Evolutionary conservation across 2,888 invertebrate genomes (phyloP), one percentile per base, ranked within the genome.

Genomic region (Agrochola macilenta): DNA sequence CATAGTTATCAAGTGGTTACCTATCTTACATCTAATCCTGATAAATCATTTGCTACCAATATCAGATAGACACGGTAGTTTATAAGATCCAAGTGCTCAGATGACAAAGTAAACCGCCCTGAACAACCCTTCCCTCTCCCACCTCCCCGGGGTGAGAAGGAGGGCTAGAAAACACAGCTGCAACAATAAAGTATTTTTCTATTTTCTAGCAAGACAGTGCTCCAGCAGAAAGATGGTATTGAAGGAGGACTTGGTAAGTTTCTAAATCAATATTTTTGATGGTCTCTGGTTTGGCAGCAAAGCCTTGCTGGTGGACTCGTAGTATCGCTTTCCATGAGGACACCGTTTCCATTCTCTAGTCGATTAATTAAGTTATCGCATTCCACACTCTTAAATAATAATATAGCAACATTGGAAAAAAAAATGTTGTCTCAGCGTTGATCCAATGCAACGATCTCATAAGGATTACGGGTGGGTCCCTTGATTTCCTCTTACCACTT

Each of bases 181-280:
- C 8, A 52, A 30, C 11, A 39, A 58, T 52, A 17, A 43, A 5
- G 14, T 35, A 35, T 49, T 43, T 78, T 83, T 70, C 5, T 65
- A 12, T 60, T 81, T 94, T 93, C 9, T 91, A 96, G 96, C 58
- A 90, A 90, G 61, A 95, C 94, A 0, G 96, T 96, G 30, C 91
- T 96, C 12, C 94, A 94, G 69, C 95, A 95, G 82, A 93, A 88
- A 8, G 92, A 95, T 9, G 95, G 95, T 39, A 91, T 96, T 69
- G 94, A 95, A 90, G 94, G 93, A 84, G 96, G 96, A 79, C 90
- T 96, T 61, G 96, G 96, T 96, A 82, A 89, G 93, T 58, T 61
- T 17, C 4, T 35, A 26, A 46, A 68, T 49, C 5, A 46, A 8
- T 72, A 43, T 54, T 17, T 73, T 39, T 74, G 11, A 54, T 23